Evolutionary conservation across 2,797 vertebrate genomes (phyloP).

Genomic region (Thunnus albacares): DNA sequence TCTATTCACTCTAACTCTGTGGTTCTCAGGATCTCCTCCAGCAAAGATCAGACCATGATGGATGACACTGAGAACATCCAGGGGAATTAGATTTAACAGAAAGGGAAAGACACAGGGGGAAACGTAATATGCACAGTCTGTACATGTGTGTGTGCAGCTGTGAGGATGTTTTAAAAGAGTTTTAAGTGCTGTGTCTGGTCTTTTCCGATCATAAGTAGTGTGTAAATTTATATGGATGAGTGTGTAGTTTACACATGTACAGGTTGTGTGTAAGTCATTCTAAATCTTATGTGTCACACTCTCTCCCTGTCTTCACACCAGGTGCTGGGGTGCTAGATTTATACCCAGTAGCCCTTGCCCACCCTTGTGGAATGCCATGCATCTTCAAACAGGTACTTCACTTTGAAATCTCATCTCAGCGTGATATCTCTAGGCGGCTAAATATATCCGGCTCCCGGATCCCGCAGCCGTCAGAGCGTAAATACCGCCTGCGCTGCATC

Average conservation of each 20-base stretch:
- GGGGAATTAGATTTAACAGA: slow-evolving; percentile 74
- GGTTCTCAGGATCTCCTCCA: slow-evolving; percentile 59
- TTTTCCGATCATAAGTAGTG: slow-evolving; percentile 65
- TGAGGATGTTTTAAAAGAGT: slow-evolving; percentile 5
- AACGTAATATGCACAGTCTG: slow-evolving; percentile 27
- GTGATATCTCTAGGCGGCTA: slow-evolving; percentile 81
- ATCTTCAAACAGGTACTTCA: slow-evolving; percentile 87
- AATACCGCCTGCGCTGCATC: slow-evolving; percentile 75
- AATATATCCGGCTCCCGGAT: slow-evolving; percentile 82
- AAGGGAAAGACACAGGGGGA: slow-evolving; percentile 41
- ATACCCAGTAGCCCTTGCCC: slow-evolving; percentile 78
- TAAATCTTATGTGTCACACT: slow-evolving; percentile 78
- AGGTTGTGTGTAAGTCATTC: slow-evolving; percentile 74
- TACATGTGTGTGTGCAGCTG: slow-evolving; percentile 6
- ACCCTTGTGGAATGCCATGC: slow-evolving; percentile 85
- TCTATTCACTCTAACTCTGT: slow-evolving; percentile 32
- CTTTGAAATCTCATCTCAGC: slow-evolving; percentile 85
- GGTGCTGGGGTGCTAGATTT: slow-evolving; percentile 84
- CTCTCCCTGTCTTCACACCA: slow-evolving; percentile 78
- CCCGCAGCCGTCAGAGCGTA: slow-evolving; percentile 80
- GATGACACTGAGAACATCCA: slow-evolving; percentile 68
- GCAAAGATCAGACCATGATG: slow-evolving; percentile 69
- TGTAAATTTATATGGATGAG: slow-evolving; percentile 77
- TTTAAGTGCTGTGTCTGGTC: slow-evolving; percentile 42
- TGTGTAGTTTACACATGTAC: slow-evolving; percentile 79